Evolutionary conservation across 2,888 invertebrate species (phyloP), one percentile per base, ranked within the genome.

Genomic region (Itoplectis maculator): DNA sequence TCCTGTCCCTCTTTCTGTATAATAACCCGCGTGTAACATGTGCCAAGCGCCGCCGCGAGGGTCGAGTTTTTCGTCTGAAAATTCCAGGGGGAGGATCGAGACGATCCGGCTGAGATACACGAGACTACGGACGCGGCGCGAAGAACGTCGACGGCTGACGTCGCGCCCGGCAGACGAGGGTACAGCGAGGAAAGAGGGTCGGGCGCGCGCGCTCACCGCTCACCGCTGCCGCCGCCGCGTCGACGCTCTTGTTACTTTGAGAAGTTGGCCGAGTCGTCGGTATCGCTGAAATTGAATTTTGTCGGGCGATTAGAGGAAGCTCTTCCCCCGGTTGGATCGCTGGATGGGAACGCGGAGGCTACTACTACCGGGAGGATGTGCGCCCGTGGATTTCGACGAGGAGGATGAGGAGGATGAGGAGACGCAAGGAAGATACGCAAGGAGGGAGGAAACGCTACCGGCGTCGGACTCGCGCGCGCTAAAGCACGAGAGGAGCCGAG

Each of bases 281-380:
- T 82, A 79, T 82, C 82, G 82, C 66, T 68, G 79, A 76, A 82
- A 82, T 82, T 82, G 79, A 82, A 82, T 82, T 79, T 82, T 68
- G 82, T 82, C 76, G 61, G 82, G 61, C 82, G 82, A 82, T 82
- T 82, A 82, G 82, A 79, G 82, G 66, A 77, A 61, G 63, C 72
- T 72, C n/a, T n/a, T n/a, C 29, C 29, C 29, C 29, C 29, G 29
- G 29, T 66, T 47, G 49, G 70, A 35, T 47, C 70, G 9, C 70
- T 47, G 49, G 70, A 35, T 47, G 75, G 9, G 56, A 56, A 59
- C 56, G 23, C 20, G 51, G 7, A 18, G 49, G 56, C 45, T n/a
- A n/a, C 23, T 7, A 29, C 29, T 29, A 29, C 29, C 29, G 29
- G 3, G 42, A 59, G 56, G 35, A 45, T 47, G 9, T 18, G 6